phyloP scores from a whole-genome alignment of 2,888 invertebrate species.

The Luffia ferchaultella region DNA sequence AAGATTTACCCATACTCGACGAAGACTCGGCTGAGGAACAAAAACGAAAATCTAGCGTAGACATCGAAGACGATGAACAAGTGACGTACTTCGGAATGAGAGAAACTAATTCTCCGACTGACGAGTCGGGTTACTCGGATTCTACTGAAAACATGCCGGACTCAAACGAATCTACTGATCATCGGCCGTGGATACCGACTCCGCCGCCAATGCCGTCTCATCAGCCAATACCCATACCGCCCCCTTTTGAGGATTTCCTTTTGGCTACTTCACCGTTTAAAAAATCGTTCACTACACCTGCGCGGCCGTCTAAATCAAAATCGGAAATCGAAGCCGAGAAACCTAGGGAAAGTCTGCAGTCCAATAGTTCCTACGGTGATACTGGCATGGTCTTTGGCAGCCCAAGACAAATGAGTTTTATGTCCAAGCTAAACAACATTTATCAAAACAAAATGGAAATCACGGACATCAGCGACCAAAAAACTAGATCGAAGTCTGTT shows the following conservation, averaged over 20 bases:
- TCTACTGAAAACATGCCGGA: constrained; percentile 37
- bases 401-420: constrained; percentile 40
- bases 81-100: constrained; percentile 44
- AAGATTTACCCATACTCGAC: constrained; percentile 49
- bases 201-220: too few species aligned
- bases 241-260: constrained; percentile 37
- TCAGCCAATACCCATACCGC: constrained; percentile 47
- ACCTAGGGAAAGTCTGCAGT: constrained; percentile 32
- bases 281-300: constrained; percentile 29
- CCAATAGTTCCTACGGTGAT: constrained; percentile 32
- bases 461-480: constrained; percentile 20
- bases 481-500: constrained; percentile 42
- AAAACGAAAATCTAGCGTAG: constrained; percentile 6
- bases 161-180: constrained; percentile 34
- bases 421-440: constrained; percentile 48
- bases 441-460: constrained; percentile 38
- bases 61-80: constrained; percentile 27
- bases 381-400: constrained; percentile 39
- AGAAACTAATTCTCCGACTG: constrained; percentile 47
- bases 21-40: constrained; percentile 25
- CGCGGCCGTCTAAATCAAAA: constrained; percentile 19
- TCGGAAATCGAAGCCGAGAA: constrained; percentile 20
- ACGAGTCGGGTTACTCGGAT: constrained; percentile 57
- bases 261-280: constrained; percentile 20
- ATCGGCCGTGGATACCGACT: constrained; percentile 24